Evolutionary conservation across 2,113 vertebrate genomes (phyloP).

Genomic region (Paedocypris sp.): DNA sequence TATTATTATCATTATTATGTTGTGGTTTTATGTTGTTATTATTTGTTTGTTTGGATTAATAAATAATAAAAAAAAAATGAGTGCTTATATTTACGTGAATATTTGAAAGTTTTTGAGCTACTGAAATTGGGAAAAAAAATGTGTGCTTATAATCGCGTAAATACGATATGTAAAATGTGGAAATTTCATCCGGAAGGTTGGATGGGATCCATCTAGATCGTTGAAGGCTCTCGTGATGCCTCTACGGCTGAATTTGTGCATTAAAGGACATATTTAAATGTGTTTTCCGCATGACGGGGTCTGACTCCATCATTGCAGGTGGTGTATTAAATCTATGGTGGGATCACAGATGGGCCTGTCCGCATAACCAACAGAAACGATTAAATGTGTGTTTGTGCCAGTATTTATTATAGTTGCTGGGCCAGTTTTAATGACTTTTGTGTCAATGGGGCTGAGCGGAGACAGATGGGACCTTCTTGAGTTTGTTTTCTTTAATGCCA

Average conservation of each 20-base stretch:
- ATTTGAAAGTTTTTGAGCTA: no score
- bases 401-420: not conserved
- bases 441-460: not conserved
- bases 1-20: no score
- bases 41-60: no score
- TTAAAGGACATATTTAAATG: conserved; percentile 5
- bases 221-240: not conserved
- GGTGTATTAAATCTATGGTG: not conserved
- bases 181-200: no score
- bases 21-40: no score
- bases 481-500: not conserved
- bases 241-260: not conserved
- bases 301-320: not conserved
- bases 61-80: no score
- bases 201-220: not conserved
- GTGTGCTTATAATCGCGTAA: no score
- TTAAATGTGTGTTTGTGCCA: not conserved
- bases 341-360: conserved; percentile 12
- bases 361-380: not conserved
- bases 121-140: no score
- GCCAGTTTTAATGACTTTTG: not conserved
- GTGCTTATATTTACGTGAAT: no score
- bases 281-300: not conserved
- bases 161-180: no score
- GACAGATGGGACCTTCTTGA: not conserved